phyloP scores from a whole-genome alignment of 2,113 vertebrate genomes.

The Chlorodrepanis virens region DNA sequence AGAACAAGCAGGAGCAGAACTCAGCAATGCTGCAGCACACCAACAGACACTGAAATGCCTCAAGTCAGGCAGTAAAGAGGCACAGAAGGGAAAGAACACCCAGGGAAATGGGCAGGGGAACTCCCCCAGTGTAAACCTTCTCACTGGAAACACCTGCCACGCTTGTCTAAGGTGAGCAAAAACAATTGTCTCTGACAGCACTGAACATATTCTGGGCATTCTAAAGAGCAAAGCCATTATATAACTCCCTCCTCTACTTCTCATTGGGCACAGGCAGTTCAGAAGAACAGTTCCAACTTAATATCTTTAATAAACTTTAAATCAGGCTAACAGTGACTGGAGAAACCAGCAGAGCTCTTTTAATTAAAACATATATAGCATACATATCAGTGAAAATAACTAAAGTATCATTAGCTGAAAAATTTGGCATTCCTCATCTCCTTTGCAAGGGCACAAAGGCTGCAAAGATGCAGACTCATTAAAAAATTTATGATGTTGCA shows the following conservation, averaged over 20 bases:
- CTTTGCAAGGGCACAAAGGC: not conserved
- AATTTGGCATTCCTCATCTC: not conserved
- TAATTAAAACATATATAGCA: not conserved
- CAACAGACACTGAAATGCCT: not conserved
- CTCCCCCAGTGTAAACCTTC: not conserved
- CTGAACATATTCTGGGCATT: not conserved
- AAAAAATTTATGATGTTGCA: not conserved
- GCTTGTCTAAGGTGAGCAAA: not conserved
- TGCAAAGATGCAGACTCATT: not conserved
- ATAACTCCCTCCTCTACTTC: not conserved
- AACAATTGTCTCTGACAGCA: not conserved
- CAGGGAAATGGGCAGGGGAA: not conserved
- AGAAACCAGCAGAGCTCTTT: not conserved
- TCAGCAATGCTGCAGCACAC: not conserved
- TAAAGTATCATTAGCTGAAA: not conserved
- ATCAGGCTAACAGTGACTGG: not conserved
- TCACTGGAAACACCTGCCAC: not conserved
- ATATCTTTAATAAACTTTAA: not conserved
- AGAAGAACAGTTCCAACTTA: not conserved
- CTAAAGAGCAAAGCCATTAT: not conserved
- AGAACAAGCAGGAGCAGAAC: rapidly evolving
- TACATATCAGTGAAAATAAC: not conserved
- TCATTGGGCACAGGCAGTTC: not conserved
- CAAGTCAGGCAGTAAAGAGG: rapidly evolving
- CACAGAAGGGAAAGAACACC: not conserved